Evolutionary conservation across 2,113 vertebrate genomes (phyloP).

Genomic region (Nothoprocta perdicaria): DNA sequence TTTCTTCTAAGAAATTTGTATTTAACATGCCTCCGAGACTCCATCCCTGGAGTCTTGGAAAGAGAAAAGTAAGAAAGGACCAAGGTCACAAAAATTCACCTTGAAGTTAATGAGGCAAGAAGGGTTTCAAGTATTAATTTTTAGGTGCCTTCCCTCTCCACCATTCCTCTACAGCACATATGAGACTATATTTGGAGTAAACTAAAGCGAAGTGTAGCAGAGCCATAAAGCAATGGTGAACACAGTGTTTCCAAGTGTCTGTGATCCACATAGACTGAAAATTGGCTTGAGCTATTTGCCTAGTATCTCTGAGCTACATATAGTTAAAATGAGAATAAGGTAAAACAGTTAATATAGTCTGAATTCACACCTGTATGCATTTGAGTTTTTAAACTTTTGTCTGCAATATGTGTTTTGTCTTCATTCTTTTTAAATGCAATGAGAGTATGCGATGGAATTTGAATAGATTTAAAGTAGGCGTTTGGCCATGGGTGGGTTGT

Average conservation of each 20-base stretch:
- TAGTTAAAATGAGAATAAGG: not conserved
- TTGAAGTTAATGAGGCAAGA: not conserved
- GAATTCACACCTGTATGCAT: not conserved
- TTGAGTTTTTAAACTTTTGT: not conserved
- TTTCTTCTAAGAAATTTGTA: not conserved
- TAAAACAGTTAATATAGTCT: not conserved
- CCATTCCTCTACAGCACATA: rapidly evolving
- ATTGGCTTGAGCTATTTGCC: not conserved
- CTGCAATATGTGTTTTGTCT: not conserved
- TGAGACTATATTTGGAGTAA: not conserved
- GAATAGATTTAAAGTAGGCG: not conserved
- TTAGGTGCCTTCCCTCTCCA: not conserved
- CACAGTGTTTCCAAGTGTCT: not conserved
- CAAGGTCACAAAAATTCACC: not conserved
- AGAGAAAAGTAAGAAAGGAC: not conserved
- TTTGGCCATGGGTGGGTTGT: not conserved
- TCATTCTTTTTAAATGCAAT: not conserved
- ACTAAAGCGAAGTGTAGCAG: not conserved
- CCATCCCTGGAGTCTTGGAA: not conserved
- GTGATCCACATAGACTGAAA: not conserved
- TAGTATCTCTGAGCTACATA: not conserved
- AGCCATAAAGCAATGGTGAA: not conserved
- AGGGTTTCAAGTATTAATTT: not conserved
- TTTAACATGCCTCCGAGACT: not conserved
- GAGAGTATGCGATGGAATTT: not conserved